Percentiles rank a stretch among this genome's conserved stretches.
Evolutionary conservation across 2,113 vertebrate genomes (phyloP).

Genomic region (Malaclemys terrapin): DNA sequence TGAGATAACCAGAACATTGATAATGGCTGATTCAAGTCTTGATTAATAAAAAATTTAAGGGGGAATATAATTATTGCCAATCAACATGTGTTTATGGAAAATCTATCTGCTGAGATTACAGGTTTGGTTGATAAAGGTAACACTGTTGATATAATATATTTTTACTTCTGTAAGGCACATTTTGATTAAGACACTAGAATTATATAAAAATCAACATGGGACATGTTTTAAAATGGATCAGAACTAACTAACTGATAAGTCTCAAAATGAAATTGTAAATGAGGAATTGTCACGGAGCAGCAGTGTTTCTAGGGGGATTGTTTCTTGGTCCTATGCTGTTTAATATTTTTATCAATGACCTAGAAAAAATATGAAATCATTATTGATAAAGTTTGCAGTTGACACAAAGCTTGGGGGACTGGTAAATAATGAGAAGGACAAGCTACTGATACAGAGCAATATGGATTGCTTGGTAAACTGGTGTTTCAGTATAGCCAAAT

Average conservation of each 20-base stretch:
- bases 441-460: neutral
- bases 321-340: neutral
- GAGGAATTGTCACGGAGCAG: neutral
- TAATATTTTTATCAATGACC: no score
- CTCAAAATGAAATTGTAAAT: neutral
- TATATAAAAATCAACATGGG: neutral
- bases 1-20: neutral
- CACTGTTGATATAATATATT: neutral
- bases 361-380: no score
- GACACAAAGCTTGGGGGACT: no score
- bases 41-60: neutral
- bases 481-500: neutral
- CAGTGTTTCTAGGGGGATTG: neutral
- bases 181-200: neutral
- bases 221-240: neutral
- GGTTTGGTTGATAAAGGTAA: neutral
- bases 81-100: neutral
- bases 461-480: neutral
- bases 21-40: neutral
- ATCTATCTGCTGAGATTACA: neutral
- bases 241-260: neutral
- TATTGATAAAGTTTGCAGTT: no score
- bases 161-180: neutral
- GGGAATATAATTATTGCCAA: neutral
- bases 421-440: fast-evolving